These are phyloP conservation scores for Sanderia malayensis DNA, from an alignment of 30 jellyfish, hydroid and myxozoan genomes.

Conservation along the genomic window DNA sequence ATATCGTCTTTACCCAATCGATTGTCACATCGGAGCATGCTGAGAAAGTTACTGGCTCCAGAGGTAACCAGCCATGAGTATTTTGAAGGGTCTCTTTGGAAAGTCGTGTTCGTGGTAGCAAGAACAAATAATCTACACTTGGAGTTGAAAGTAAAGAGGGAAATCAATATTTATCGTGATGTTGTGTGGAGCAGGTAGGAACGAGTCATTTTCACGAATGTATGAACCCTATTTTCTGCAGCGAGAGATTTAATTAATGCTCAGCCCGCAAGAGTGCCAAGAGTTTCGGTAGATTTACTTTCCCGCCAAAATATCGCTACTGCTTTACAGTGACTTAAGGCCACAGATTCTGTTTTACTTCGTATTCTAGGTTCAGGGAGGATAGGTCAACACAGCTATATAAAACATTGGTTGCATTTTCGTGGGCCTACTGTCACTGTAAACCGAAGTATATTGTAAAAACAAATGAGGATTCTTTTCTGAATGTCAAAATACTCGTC, in stretches of 20 bases:
- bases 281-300: no score
- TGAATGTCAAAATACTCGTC: slow-evolving; percentile 25
- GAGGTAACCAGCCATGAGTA: not conserved
- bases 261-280: no score
- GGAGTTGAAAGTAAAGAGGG: slow-evolving; percentile 23
- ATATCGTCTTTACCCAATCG: slow-evolving; percentile 39
- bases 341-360: no score
- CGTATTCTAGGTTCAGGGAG: slow-evolving; percentile 36
- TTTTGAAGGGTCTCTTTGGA: slow-evolving; percentile 39
- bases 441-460: slow-evolving; percentile 33
- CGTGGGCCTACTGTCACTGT: slow-evolving; percentile 57
- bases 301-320: no score
- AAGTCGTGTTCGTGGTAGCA: slow-evolving; percentile 31
- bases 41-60: not conserved
- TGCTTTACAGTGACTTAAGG: no score
- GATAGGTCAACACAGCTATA: slow-evolving; percentile 10
- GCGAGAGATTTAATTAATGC: no score
- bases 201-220: no score
- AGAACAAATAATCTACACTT: slow-evolving; percentile 37
- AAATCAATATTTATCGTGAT: slow-evolving; percentile 15
- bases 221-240: no score
- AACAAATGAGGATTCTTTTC: slow-evolving; percentile 24
- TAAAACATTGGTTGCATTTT: slow-evolving; percentile 40
- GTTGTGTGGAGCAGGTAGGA: slow-evolving; percentile 37
- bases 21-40: slow-evolving; percentile 11